Evolutionary conservation across 2,888 invertebrate species (phyloP), one percentile per base, ranked within the genome.

Genomic region (Andrena camellia): DNA sequence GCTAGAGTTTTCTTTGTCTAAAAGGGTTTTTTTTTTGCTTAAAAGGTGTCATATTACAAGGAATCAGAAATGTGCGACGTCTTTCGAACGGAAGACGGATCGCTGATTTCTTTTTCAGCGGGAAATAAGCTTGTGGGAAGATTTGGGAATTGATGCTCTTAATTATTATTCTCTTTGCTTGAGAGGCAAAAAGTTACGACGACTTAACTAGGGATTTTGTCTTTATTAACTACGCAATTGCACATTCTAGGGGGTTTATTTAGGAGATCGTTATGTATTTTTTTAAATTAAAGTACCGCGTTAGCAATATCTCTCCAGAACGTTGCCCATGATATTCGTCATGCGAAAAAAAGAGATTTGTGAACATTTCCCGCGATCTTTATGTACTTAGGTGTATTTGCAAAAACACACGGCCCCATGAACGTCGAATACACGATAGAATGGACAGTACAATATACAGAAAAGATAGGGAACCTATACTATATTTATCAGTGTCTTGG

Each of bases 401-500:
- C 31, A 13, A 33, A 29, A 52, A 6, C 31, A 29, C 54, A 1
- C 31, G 48, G 31, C 31, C 59, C 2, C 3, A 20, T 31, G 26
- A 77, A 13, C 48, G 50, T 42, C 50, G 2, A 59, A 72, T 64
- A 76, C 62, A 7, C 26, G n/a, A 42, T 73, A 73, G 63, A 63
- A 29, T 72, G 71, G 8, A 63, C 57, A 71, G 33, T 70, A 78
- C 57, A 67, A 68, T 69, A 29, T 67, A 63, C 67, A 62, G 52
- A 60, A 17, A 62, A 71, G 31, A 66, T 57, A 68, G 63, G 60
- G 42, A 73, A 57, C 23, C 57, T 59, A 50, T 76, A 77, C 71
- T 66, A 35, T 62, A 63, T 74, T 81, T 62, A 66, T 80, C 62
- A 77, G 81, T 85, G 85, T 81, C 81, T 85, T 88, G 26, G 33